Percentiles rank a stretch among this genome's conserved stretches.
These are phyloP conservation scores for Drosophila sp. DNA, from an alignment of 1,140 invertebrate species.

Conservation along the genomic window DNA sequence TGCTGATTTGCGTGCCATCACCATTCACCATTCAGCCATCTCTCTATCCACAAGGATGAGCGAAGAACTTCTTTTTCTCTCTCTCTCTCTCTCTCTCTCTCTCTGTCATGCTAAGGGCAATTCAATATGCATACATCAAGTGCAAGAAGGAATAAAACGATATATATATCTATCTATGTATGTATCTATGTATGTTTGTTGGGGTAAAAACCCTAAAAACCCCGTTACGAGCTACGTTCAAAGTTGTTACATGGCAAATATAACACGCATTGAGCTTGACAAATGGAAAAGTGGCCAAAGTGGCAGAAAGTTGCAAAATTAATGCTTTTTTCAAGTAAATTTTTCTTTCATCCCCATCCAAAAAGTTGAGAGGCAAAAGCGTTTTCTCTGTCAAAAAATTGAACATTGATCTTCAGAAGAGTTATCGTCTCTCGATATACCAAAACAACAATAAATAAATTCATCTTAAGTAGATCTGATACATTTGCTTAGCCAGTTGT, in stretches of 20 bases:
- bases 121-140: conserved; percentile 77
- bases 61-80: conserved; percentile 25
- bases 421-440: too few species aligned
- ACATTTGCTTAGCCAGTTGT: too few species aligned
- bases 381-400: too few species aligned
- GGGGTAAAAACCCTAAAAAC: not conserved
- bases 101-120: conserved; percentile 50
- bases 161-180: conserved; percentile 1
- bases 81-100: conserved; percentile 8
- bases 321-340: not conserved
- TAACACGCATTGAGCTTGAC: conserved; percentile 60
- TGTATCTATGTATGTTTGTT: not conserved
- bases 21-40: not conserved
- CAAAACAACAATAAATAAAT: too few species aligned
- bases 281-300: conserved; percentile 43
- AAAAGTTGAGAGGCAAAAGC: not conserved
- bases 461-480: too few species aligned
- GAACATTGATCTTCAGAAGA: too few species aligned
- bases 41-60: conserved; percentile 32
- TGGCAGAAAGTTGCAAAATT: conserved; percentile 14
- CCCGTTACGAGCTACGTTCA: conserved; percentile 29
- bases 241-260: conserved; percentile 55
- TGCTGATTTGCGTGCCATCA: conserved; percentile 69
- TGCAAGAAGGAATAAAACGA: conserved; percentile 38
- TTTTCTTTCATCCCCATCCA: not conserved